A percentile compares a stretch with the other conserved stretches of the same genome.
These are phyloP conservation scores for Nothoprocta pentlandii DNA, from an alignment of 2,113 vertebrate genomes.

Conservation along the genomic window DNA sequence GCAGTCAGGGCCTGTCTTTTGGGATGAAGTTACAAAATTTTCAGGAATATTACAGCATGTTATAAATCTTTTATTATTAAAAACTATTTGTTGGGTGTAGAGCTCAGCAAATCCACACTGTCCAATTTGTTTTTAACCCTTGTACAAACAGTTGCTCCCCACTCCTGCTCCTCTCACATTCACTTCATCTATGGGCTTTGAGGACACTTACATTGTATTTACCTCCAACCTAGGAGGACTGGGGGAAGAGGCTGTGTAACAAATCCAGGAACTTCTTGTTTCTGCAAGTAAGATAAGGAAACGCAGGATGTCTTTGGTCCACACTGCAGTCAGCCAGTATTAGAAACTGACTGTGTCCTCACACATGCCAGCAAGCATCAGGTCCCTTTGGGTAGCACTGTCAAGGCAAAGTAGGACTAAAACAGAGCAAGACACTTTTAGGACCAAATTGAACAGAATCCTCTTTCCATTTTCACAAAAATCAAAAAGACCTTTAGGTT, in stretches of 20 bases:
- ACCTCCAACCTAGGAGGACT: background rate
- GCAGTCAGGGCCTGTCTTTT: background rate
- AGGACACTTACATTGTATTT: background rate
- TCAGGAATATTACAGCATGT: background rate
- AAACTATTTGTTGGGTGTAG: background rate
- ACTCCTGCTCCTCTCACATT: background rate
- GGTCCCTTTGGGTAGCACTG: background rate
- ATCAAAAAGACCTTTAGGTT: background rate
- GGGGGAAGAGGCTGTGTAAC: background rate
- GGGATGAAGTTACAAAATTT: slow-evolving; percentile 1
- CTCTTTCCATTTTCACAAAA: background rate
- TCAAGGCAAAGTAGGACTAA: background rate
- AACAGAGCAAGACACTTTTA: background rate
- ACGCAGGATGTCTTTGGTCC: background rate
- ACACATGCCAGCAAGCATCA: accelerated
- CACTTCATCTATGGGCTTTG: background rate
- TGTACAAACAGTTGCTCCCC: background rate
- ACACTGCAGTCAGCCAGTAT: background rate
- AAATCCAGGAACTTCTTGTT: background rate
- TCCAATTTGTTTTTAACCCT: background rate
- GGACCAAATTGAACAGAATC: background rate
- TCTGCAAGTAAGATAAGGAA: background rate
- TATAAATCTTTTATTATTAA: background rate
- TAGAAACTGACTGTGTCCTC: background rate
- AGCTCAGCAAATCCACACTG: background rate